phyloP scores from a whole-genome alignment of 2,113 vertebrate species.

The Chiloscyllium plagiosum region DNA sequence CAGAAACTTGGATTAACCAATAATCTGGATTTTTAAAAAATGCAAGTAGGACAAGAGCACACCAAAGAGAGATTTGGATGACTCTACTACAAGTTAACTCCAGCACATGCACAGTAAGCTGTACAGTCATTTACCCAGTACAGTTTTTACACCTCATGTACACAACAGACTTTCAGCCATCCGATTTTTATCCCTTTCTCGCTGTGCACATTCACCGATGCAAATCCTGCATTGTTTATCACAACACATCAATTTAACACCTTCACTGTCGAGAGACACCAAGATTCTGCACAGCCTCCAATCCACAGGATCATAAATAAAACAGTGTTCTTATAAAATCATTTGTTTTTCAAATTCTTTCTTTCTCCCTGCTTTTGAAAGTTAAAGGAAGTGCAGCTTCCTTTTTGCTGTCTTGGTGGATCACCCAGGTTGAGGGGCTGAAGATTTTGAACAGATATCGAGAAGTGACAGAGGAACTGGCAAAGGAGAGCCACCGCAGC shows the following conservation, averaged over 20 bases:
- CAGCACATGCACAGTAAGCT: neutral
- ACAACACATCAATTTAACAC: slow-evolving; percentile 34
- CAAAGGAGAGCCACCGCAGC: neutral
- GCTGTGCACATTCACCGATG: slow-evolving; percentile 21
- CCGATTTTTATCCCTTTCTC: neutral
- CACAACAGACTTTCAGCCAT: slow-evolving; percentile 26
- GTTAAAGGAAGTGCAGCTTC: neutral
- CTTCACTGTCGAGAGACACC: slow-evolving; percentile 29
- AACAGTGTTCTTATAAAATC: slow-evolving; percentile 16
- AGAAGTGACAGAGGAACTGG: neutral
- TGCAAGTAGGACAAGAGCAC: neutral
- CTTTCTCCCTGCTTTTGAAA: neutral
- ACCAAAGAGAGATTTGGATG: neutral
- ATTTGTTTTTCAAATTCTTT: neutral
- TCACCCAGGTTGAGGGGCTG: neutral
- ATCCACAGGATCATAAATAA: slow-evolving; percentile 19
- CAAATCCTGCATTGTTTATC: slow-evolving; percentile 22
- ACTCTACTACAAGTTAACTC: neutral
- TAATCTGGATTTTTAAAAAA: neutral
- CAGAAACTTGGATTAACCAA: neutral
- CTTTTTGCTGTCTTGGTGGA: neutral
- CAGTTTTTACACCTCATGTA: neutral
- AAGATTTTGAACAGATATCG: neutral
- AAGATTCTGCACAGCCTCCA: slow-evolving; percentile 21
- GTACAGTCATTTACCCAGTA: neutral